phyloP scores from a whole-genome alignment of 2,888 invertebrate genomes.

The Callimorpha dominula region DNA sequence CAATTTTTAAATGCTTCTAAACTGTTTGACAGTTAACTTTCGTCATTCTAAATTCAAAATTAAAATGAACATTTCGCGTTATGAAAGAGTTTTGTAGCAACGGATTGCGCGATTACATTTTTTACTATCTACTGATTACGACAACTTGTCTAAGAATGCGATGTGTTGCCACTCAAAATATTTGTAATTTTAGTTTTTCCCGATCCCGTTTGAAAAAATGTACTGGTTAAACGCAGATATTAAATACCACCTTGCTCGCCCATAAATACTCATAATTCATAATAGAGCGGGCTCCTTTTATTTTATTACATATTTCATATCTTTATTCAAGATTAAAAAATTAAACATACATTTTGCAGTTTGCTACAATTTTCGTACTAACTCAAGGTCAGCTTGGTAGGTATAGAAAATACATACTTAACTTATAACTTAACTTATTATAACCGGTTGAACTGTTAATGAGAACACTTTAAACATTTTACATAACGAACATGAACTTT shows the following conservation, averaged over 20 bases:
- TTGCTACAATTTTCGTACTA: too few species aligned
- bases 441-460: too few species aligned
- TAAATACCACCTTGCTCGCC: not conserved
- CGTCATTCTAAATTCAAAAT: not conserved
- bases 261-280: too few species aligned
- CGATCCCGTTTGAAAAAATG: not conserved
- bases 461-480: too few species aligned
- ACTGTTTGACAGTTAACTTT: not conserved
- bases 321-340: too few species aligned
- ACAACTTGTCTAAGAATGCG: constrained; percentile 2
- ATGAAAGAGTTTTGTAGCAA: not conserved
- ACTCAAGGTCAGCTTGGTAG: too few species aligned
- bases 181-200: not conserved
- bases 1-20: not conserved
- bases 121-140: not conserved
- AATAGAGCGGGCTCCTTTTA: too few species aligned
- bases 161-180: not conserved
- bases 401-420: too few species aligned
- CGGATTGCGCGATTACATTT: not conserved
- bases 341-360: too few species aligned
- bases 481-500: too few species aligned
- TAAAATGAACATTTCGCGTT: not conserved
- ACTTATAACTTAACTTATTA: too few species aligned
- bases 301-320: too few species aligned
- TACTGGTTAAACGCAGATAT: not conserved